These are phyloP conservation scores for Dendropsophus ebraccatus DNA, from an alignment of 2,113 vertebrate genomes.

Conservation along the genomic window DNA sequence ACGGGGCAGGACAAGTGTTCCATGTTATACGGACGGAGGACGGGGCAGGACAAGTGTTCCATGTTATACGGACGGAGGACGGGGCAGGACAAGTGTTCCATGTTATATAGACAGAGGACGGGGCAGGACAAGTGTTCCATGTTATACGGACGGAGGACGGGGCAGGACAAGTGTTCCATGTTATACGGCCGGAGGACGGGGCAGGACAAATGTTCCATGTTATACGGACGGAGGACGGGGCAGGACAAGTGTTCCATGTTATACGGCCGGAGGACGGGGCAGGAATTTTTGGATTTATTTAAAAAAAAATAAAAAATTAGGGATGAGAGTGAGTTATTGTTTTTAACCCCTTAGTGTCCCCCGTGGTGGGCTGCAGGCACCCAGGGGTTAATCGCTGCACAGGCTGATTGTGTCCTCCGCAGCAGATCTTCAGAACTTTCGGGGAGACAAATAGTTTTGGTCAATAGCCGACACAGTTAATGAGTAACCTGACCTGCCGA, in stretches of 20 bases:
- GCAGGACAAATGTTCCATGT: slow-evolving; percentile 38
- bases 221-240: too few relatives aligned
- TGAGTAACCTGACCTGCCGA: slow-evolving; percentile 44
- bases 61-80: too few relatives aligned
- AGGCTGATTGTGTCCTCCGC: slow-evolving; percentile 4
- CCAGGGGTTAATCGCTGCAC: background rate
- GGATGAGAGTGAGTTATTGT: background rate
- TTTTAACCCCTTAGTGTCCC: too few relatives aligned
- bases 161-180: slow-evolving; percentile 36
- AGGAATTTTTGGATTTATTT: background rate
- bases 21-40: too few relatives aligned
- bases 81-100: slow-evolving; percentile 42
- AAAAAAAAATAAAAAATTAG: background rate
- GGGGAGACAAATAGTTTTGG: slow-evolving; percentile 46
- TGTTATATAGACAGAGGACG: too few relatives aligned
- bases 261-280: background rate
- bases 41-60: slow-evolving; percentile 36
- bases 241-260: slow-evolving; percentile 38
- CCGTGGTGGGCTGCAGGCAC: background rate
- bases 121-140: slow-evolving; percentile 39
- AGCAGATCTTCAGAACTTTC: slow-evolving; percentile 49
- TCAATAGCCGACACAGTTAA: slow-evolving; percentile 56
- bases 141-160: too few relatives aligned
- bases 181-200: too few relatives aligned
- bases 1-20: too few relatives aligned